phyloP scores from a whole-genome alignment of 2,888 invertebrate genomes.

The Hirtodrosophila trivittata region DNA sequence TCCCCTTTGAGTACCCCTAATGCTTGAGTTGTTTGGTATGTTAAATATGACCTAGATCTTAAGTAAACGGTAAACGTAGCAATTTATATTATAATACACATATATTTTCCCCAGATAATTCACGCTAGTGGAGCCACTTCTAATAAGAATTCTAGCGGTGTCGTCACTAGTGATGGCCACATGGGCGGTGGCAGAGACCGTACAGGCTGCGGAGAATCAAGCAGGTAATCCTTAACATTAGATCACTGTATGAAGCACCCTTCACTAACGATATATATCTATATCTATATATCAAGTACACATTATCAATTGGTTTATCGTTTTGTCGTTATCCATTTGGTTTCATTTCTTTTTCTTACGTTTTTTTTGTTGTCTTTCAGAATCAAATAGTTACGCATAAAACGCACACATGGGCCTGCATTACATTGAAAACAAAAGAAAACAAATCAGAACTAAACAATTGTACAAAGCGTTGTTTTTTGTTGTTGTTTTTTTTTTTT shows the following conservation, averaged over 20 bases:
- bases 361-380: constrained; percentile 65
- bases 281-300: too few species aligned
- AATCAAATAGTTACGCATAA: constrained; percentile 67
- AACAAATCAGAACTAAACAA: constrained; percentile 44
- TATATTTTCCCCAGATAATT: constrained; percentile 85
- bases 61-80: too few species aligned
- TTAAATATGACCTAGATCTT: too few species aligned
- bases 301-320: constrained; percentile 32
- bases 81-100: constrained; percentile 1
- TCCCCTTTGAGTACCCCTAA: too few species aligned
- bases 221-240: too few species aligned
- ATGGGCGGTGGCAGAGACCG: constrained; percentile 1
- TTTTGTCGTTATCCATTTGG: constrained; percentile 49
- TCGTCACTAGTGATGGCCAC: constrained; percentile 74
- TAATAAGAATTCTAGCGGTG: constrained; percentile 85
- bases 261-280: too few species aligned
- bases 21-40: too few species aligned
- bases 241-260: too few species aligned
- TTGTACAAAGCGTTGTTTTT: constrained; percentile 68
- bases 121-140: constrained; percentile 85
- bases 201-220: too few species aligned
- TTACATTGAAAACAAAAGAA: constrained; percentile 36
- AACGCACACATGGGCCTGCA: constrained; percentile 61
- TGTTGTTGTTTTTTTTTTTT: constrained; percentile 10
- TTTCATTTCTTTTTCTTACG: constrained; percentile 44